Base-by-base conservation (phyloP, 2,888 invertebrate species). In the Lycia hirtaria region DNA sequence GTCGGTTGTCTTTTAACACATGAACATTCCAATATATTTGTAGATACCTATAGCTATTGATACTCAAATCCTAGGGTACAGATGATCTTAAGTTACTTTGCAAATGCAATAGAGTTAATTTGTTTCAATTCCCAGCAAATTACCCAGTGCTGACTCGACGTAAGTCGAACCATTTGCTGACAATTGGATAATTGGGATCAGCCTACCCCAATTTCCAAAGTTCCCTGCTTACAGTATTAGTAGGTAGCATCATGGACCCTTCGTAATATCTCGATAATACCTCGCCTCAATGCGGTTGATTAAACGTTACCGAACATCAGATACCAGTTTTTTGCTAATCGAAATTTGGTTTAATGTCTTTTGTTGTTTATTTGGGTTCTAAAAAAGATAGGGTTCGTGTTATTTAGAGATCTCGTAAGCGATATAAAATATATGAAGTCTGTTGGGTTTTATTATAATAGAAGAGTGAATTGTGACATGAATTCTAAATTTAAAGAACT, bases 181-280 rank as follows among this genome's bases (percentile, higher is more conserved):
- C 50, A 47, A 59, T 60, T 60, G 45, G 60, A 50, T 60, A 40
- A 56, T 60, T 60, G 56, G 51, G 50, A 47, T 35, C 14, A 40
- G 28, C 50, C 56, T 45, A 49, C 52, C 49, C 43, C 40, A 53
- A 53, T 44, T n/a, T n/a, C n/a, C n/a, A n/a, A n/a, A 49, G n/a
- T 15, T 41, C 32, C 28, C 22, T 17, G 10, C 24, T 43, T 40
- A 33, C 45, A 32, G 32, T n/a, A n/a, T n/a, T n/a, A n/a, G n/a
- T 28, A 45, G 26, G 48, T 35, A 30, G n/a, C 50, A 32, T n/a
- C 22, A 47, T 14, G 19, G 32, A 47, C 40, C 56, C 45, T 50
- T 45, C 28, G 47, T 22, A 40, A 38, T 45, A 32, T 19, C 24
- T 22, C 35, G 10, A 47, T 26, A 33, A 47, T 24, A 40, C 54